phyloP scores from a whole-genome alignment of 2,797 vertebrate genomes.

The Thripadectes ignobilis region DNA sequence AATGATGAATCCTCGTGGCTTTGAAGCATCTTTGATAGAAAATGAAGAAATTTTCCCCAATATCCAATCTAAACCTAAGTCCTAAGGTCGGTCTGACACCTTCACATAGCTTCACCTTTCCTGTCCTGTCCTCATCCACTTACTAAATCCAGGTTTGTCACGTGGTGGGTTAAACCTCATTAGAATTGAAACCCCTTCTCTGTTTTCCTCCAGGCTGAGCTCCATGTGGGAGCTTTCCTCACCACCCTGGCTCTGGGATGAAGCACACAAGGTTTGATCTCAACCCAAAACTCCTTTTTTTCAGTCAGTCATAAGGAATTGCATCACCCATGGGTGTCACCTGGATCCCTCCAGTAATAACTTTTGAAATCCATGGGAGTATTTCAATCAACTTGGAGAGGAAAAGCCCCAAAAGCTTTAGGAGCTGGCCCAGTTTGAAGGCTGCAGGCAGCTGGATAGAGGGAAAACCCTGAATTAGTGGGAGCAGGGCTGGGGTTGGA shows the following conservation, averaged over 20 bases:
- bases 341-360: background rate
- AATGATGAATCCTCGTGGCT: background rate
- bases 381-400: background rate
- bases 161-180: background rate
- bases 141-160: background rate
- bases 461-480: background rate
- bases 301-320: background rate
- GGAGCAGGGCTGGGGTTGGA: background rate
- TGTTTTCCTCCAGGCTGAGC: background rate
- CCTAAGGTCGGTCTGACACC: background rate
- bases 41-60: background rate
- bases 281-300: background rate
- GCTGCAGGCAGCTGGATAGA: background rate
- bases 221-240: background rate
- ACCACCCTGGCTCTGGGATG: background rate
- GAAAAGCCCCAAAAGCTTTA: background rate
- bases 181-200: background rate
- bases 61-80: too few species aligned
- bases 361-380: background rate
- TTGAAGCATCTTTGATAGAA: background rate
- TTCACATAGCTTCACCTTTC: background rate
- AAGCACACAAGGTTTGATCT: background rate
- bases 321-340: background rate
- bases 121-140: background rate
- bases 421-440: background rate